Evolutionary conservation across 2,113 vertebrate genomes (phyloP), one percentile per base, ranked within the genome.

Genomic region (Brachyhypopomus occidentalis): DNA sequence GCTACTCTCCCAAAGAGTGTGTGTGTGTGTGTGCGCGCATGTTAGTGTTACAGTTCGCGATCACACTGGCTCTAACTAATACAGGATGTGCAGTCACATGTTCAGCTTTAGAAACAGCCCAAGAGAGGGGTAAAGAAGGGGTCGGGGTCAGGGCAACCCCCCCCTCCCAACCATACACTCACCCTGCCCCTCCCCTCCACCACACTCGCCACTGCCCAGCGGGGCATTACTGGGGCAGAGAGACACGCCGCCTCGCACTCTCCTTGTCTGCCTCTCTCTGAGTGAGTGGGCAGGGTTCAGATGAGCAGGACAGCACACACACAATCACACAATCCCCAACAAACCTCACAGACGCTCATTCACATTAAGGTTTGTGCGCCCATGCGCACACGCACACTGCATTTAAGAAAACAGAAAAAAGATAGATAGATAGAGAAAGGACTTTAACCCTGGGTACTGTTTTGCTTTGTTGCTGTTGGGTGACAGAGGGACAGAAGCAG

Each of bases 381-480:
- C 67, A 78, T 58, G 76, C 34, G 84, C 71, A 58, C 77, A 38
- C 66, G 19, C 66, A 17, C 64, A 70, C 66, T 16, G 22, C 66
- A 41, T 22, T 22, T 1, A 41, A 64, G 66, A n/a, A 79, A 84
- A 82, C 84, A 82, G 38, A 56, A 66, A 8, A 45, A 5, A 59
- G 0, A 52, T 17, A 52, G 14, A 59, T 78, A 62, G 45, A 85
- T n/a, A n/a, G 78, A 73, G 41, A 56, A 56, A 72, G 56, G 48
- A 71, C 67, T 60, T 84, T 88, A 89, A 93, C 91, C 91, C 90
- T 90, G 91, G 91, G 90, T 88, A 90, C 88, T 89, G 89, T 89
- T 89, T 83, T 86, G 88, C 84, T 88, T 90, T 89, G 88, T 88
- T 88, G 88, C 86, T n/a, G 17, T 90, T 90, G 88, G 78, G 86